These are phyloP conservation scores for Uria aalge DNA, from an alignment of 2,113 vertebrate genomes.

Conservation along the genomic window DNA sequence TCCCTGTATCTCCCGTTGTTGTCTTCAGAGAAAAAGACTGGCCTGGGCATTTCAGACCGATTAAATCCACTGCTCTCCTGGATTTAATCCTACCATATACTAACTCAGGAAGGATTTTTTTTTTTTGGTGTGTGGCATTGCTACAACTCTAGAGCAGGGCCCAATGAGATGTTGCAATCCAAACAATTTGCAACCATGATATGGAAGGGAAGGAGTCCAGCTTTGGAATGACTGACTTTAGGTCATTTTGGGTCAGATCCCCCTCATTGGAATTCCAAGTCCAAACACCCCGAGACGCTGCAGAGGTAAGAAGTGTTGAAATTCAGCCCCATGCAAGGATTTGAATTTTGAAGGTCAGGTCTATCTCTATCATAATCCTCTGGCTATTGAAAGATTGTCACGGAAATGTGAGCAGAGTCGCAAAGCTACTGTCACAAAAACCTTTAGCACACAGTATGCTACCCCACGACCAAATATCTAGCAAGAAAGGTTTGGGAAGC, in stretches of 20 bases:
- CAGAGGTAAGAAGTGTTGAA: background rate
- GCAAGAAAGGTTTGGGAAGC: slow-evolving; percentile 16
- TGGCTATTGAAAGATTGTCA: background rate
- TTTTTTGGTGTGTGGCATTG: background rate
- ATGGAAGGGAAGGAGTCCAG: background rate
- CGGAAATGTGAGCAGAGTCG: background rate
- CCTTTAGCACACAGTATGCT: background rate
- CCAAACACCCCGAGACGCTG: background rate
- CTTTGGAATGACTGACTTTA: background rate
- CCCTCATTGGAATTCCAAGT: slow-evolving; percentile 50
- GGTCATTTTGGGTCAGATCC: background rate
- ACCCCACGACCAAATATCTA: background rate
- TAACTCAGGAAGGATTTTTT: background rate
- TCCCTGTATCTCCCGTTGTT: background rate
- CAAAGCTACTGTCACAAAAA: background rate
- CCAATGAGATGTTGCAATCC: background rate
- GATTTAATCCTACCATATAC: background rate
- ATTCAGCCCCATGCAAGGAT: slow-evolving; percentile 24
- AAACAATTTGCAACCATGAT: background rate
- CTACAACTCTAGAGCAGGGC: background rate
- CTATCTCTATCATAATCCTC: background rate
- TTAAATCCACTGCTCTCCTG: background rate
- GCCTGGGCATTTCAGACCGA: background rate
- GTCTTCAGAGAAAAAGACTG: background rate
- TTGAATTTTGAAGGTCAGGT: background rate